phyloP scores from a whole-genome alignment of 2,797 vertebrate genomes.

The Pangasius sanitwongsei region DNA sequence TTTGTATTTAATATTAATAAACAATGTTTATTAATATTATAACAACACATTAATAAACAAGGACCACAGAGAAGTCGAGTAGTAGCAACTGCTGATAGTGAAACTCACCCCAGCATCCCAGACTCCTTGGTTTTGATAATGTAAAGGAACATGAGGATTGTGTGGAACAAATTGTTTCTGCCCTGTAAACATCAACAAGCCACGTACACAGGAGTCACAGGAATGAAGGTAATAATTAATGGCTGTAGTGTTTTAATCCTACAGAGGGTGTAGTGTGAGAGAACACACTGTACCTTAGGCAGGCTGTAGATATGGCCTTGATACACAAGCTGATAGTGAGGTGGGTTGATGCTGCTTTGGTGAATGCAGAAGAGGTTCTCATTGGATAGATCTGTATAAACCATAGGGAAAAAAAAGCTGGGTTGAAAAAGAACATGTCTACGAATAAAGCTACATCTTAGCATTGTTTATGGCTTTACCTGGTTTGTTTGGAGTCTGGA shows the following conservation, averaged over 20 bases:
- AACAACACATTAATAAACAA: background rate
- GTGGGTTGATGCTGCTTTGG: slow-evolving; percentile 90
- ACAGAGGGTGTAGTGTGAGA: background rate
- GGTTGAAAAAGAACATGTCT: background rate
- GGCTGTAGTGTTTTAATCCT: background rate
- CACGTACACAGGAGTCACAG: slow-evolving; percentile 4
- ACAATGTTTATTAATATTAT: too few species aligned
- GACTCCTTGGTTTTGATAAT: slow-evolving; percentile 97
- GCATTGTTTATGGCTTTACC: slow-evolving; percentile 4
- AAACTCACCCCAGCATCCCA: slow-evolving; percentile 93
- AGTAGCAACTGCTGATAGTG: background rate
- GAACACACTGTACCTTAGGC: slow-evolving; percentile 83
- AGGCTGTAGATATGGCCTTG: slow-evolving; percentile 90
- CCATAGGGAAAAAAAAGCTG: background rate
- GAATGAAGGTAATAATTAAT: background rate
- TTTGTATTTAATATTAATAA: background rate
- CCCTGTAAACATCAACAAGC: slow-evolving; percentile 75
- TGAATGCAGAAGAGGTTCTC: slow-evolving; percentile 94
- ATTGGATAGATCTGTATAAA: slow-evolving; percentile 83
- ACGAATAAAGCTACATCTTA: background rate
- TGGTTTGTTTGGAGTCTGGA: slow-evolving; percentile 92
- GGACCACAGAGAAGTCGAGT: background rate
- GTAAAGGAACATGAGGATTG: slow-evolving; percentile 95
- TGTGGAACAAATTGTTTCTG: slow-evolving; percentile 97
- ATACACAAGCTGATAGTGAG: slow-evolving; percentile 95